These are phyloP conservation scores for Apamea epomidion DNA, from an alignment of 2,888 invertebrate species.

Conservation along the genomic window DNA sequence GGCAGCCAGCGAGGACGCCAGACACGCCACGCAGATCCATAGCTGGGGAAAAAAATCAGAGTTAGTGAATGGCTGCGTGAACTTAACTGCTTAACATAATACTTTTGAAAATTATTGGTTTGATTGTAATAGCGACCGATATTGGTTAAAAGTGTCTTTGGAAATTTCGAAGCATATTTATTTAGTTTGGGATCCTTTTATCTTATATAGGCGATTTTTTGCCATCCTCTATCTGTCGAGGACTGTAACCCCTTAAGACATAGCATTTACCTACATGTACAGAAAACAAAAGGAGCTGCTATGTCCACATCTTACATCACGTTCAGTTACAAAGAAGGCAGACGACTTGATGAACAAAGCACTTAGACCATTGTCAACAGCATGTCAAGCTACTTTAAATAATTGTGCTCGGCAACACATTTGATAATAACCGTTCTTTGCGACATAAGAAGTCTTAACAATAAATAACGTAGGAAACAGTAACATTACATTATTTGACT, in stretches of 20 bases:
- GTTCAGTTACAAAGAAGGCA: constrained; percentile 21
- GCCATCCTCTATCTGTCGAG: too few species aligned
- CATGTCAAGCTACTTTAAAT: constrained; percentile 29
- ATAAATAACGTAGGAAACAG: constrained; percentile 47
- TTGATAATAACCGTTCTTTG: constrained; percentile 19
- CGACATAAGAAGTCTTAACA: constrained; percentile 39
- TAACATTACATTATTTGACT: constrained; percentile 35
- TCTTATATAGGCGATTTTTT: not conserved
- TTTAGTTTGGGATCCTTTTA: not conserved
- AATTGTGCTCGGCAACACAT: constrained; percentile 28
- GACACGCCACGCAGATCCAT: constrained; percentile 82
- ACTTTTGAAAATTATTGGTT: not conserved
- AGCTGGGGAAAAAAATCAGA: constrained; percentile 71
- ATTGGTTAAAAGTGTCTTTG: not conserved
- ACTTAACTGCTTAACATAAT: not conserved
- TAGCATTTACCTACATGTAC: not conserved
- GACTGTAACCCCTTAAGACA: not conserved
- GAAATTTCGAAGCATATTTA: not conserved
- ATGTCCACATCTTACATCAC: constrained; percentile 34
- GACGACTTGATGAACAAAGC: constrained; percentile 16
- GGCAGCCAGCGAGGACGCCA: constrained; percentile 80
- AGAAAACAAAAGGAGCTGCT: not conserved
- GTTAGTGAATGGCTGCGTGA: constrained; percentile 1
- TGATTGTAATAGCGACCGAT: not conserved
- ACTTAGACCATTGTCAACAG: constrained; percentile 37